phyloP scores from a whole-genome alignment of 2,797 vertebrate genomes.

The Hephaestus fuliginosus region DNA sequence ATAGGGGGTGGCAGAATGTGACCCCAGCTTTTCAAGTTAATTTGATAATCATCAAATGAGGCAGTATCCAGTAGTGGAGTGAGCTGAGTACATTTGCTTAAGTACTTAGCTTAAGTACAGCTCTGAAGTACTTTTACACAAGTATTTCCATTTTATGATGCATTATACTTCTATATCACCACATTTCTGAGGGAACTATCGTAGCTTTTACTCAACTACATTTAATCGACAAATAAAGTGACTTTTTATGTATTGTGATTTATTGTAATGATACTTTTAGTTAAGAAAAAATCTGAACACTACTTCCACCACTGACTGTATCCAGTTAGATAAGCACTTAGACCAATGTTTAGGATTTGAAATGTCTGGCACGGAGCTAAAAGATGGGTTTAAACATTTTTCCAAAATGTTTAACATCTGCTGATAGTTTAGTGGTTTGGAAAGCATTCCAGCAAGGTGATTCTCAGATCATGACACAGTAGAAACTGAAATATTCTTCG shows the following conservation, averaged over 20 bases:
- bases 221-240: neutral
- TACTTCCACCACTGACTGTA: neutral
- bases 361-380: constrained; percentile 12
- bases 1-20: constrained; percentile 2
- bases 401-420: constrained; percentile 67
- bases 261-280: neutral
- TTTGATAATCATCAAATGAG: constrained; percentile 10
- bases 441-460: constrained; percentile 72
- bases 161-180: neutral
- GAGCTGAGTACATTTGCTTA: neutral
- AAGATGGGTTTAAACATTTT: constrained; percentile 45
- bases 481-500: constrained; percentile 46
- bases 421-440: constrained; percentile 64
- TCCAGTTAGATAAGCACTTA: constrained; percentile 8
- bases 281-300: neutral
- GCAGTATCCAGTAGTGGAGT: neutral
- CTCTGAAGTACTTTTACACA: neutral
- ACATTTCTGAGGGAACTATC: neutral
- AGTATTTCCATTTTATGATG: neutral
- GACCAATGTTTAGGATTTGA: neutral
- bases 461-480: constrained; percentile 66
- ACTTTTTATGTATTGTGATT: neutral
- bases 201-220: neutral
- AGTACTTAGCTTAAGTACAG: neutral
- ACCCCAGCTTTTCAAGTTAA: constrained; percentile 21